phyloP scores from a whole-genome alignment of 1,140 invertebrate species.

The Drosophila albomicans region DNA sequence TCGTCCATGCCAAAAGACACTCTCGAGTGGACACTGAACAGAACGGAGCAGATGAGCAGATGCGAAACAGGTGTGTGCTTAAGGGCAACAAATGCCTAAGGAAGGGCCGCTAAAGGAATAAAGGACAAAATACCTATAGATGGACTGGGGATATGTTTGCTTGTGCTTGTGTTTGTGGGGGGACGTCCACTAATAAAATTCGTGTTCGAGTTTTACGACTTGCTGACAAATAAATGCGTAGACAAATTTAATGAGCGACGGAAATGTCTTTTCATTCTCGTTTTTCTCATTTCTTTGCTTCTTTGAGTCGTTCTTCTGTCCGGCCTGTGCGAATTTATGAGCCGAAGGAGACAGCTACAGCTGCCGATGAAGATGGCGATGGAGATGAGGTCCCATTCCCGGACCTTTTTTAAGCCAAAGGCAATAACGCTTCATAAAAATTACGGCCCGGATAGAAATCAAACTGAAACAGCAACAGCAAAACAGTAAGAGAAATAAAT shows the following conservation, averaged over 20 bases:
- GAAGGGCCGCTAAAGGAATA: neutral
- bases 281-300: slow-evolving; percentile 22
- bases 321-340: slow-evolving; percentile 34
- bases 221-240: slow-evolving; percentile 82
- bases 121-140: neutral
- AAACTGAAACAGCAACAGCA: slow-evolving; percentile 21
- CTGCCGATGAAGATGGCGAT: neutral
- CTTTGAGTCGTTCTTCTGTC: slow-evolving; percentile 3
- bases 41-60: neutral
- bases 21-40: neutral
- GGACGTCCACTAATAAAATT: slow-evolving; percentile 59
- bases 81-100: neutral
- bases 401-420: slow-evolving; percentile 39
- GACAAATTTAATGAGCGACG: slow-evolving; percentile 80
- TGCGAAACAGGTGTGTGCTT: slow-evolving; percentile 21
- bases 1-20: neutral
- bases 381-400: neutral
- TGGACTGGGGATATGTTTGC: neutral
- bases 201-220: slow-evolving; percentile 73
- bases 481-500: slow-evolving; percentile 13
- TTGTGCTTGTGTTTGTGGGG: neutral
- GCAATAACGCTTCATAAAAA: slow-evolving; percentile 60
- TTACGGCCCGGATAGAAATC: slow-evolving; percentile 47
- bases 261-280: slow-evolving; percentile 73
- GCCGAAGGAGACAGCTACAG: neutral